Evolutionary conservation across 2,888 invertebrate genomes (phyloP).

Genomic region (Cryptocephalus moraei): DNA sequence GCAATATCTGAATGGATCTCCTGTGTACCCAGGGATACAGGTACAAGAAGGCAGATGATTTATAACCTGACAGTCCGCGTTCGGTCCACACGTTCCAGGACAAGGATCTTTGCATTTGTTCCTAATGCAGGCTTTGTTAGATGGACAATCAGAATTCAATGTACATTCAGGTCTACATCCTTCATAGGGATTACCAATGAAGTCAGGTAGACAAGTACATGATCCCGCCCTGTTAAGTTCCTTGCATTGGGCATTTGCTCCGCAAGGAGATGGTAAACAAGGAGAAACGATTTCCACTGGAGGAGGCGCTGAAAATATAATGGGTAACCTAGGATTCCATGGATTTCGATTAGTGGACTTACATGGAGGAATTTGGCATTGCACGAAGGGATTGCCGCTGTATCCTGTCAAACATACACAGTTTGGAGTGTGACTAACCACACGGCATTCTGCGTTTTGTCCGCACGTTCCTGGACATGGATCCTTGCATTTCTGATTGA

Average conservation of each 20-base stretch:
- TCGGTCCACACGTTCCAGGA: constrained; percentile 65
- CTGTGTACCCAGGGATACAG: constrained; percentile 39
- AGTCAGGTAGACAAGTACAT: constrained; percentile 51
- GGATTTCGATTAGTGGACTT: constrained; percentile 3
- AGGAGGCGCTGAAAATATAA: constrained; percentile 10
- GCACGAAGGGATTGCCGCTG: constrained; percentile 51
- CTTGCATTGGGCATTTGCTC: constrained; percentile 51
- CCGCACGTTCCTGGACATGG: constrained; percentile 72
- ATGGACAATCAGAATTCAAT: constrained; percentile 58
- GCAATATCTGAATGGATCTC: constrained; percentile 28
- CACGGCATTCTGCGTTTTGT: constrained; percentile 57
- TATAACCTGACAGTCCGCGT: constrained; percentile 63
- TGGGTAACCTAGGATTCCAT: neutral
- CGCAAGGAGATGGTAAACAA: constrained; percentile 55
- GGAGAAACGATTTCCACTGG: constrained; percentile 33
- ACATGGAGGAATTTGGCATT: constrained; percentile 38
- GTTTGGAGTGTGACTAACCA: constrained; percentile 61
- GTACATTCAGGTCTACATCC: constrained; percentile 70
- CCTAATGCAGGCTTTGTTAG: constrained; percentile 60
- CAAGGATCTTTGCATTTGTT: constrained; percentile 73
- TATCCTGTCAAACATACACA: constrained; percentile 52
- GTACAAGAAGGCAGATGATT: constrained; percentile 62
- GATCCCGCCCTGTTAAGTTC: constrained; percentile 41
- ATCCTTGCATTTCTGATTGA: constrained; percentile 63
- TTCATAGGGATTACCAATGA: constrained; percentile 66